phyloP scores from a whole-genome alignment of 2,888 invertebrate genomes.

The Allygus modestus region DNA sequence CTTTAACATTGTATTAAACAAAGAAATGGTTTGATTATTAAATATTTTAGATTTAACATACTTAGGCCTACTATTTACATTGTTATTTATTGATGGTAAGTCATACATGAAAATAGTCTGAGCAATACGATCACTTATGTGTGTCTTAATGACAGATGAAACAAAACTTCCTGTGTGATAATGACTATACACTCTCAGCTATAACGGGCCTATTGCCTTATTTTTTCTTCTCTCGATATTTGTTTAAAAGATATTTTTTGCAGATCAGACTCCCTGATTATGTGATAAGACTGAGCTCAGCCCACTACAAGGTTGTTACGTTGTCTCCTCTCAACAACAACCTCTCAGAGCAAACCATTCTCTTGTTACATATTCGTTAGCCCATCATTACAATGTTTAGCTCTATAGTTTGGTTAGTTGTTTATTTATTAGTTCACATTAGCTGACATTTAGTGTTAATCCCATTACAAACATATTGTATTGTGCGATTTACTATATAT shows the following conservation, averaged over 20 bases:
- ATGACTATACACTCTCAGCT: too few relatives aligned
- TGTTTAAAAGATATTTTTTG: neutral
- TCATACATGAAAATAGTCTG: too few relatives aligned
- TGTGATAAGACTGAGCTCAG: constrained; percentile 47
- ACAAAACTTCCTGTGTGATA: too few relatives aligned
- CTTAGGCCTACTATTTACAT: too few relatives aligned
- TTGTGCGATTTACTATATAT: neutral
- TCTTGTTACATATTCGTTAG: neutral
- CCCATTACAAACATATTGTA: neutral
- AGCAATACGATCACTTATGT: too few relatives aligned
- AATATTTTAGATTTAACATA: too few relatives aligned
- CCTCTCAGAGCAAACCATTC: neutral
- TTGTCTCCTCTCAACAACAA: neutral
- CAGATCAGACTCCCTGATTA: neutral
- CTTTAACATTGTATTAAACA: too few relatives aligned
- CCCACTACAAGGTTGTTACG: constrained; percentile 8
- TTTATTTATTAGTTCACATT: neutral
- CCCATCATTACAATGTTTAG: constrained; percentile 9
- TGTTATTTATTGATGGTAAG: too few relatives aligned
- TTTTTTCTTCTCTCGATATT: too few relatives aligned
- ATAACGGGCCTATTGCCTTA: too few relatives aligned
- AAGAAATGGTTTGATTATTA: too few relatives aligned
- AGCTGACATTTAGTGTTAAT: neutral
- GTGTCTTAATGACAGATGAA: too few relatives aligned
- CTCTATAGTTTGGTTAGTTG: neutral